phyloP scores from a whole-genome alignment of 2,888 invertebrate genomes.

The Actias luna region DNA sequence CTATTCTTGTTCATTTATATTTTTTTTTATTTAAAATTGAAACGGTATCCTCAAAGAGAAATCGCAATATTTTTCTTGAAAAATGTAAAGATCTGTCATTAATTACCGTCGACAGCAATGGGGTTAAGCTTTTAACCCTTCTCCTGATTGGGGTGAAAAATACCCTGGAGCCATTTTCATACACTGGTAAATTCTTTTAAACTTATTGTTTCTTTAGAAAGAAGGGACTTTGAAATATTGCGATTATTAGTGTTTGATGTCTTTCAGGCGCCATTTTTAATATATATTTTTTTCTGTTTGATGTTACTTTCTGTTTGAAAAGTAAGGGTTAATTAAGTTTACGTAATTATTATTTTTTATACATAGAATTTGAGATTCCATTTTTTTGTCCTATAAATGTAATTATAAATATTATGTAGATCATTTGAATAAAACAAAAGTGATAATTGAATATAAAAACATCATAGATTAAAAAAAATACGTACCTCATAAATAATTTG shows the following conservation, averaged over 20 bases:
- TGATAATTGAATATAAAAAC: too few species aligned
- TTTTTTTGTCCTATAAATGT: too few species aligned
- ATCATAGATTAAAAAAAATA: too few species aligned
- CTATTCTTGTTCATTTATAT: neutral
- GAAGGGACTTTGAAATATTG: conserved; percentile 72
- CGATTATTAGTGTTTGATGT: conserved; percentile 73
- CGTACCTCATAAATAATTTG: too few species aligned
- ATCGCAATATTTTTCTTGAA: conserved; percentile 38
- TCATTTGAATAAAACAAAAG: too few species aligned
- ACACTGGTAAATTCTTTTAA: conserved; percentile 66
- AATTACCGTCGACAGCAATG: conserved; percentile 71
- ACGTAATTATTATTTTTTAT: neutral
- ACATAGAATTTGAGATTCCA: too few species aligned
- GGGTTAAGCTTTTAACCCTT: conserved; percentile 71
- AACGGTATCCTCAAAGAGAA: conserved; percentile 63
- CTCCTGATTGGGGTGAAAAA: conserved; percentile 47
- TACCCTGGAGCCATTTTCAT: conserved; percentile 65
- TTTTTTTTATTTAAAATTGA: neutral
- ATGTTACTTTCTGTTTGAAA: conserved; percentile 20
- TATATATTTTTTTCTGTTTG: conserved; percentile 24
- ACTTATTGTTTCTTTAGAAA: conserved; percentile 76
- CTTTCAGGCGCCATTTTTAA: conserved; percentile 38
- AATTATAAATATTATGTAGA: too few species aligned
- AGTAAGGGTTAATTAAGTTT: conserved; percentile 11
- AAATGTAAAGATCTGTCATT: conserved; percentile 58